Base-by-base conservation (phyloP, 2,888 invertebrate genomes). In the Cosmia trapezina region DNA sequence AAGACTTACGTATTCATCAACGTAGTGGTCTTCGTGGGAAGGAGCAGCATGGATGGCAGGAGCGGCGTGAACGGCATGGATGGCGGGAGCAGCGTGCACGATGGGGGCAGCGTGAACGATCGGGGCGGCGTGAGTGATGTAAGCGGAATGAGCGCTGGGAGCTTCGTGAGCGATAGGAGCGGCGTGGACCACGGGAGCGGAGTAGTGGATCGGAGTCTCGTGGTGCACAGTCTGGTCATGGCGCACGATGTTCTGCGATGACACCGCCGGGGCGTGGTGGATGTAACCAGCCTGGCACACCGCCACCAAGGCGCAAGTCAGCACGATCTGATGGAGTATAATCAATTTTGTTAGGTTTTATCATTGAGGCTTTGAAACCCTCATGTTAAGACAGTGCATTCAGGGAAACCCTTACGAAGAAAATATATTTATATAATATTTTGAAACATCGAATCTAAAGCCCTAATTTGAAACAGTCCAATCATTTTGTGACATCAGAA, bases 201-300 rank as follows among this genome's bases (percentile, higher is more conserved):
- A 83, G 86, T 95, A 95, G 86, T 94, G 94, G 12, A 91, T 86
- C 0, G 94, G 93, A 1, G 91, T 90, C 81, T 94, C 94, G 69
- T 95, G 94, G 80, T 94, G 93, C 57, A 92, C 87, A 70, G 87
- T 88, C 86, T 93, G 93, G 83, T 94, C 96, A 83, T 94, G 95
- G 72, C 89, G 96, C 69, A 95, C 91, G 74, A 96, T 94, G 88
- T 95, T 95, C 83, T 97, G 97, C 8, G 96, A 94, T 0, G 96
- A 94, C 4, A 96, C 93, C 6, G 96, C 96, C 4, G 96, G 96
- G 0, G 94, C 94, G 70, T 96, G 95, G 82, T 96, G 95, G 61
- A 94, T 66, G 54, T 92, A 86, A 75, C 96, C 95, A 76, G 95
- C 96, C 69, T 93, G 94, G 89, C 95, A 93, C 70, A 88, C 92